Conservation (phyloP, 2,113 vertebrate species). For the Microcebus tavaratra region DNA sequence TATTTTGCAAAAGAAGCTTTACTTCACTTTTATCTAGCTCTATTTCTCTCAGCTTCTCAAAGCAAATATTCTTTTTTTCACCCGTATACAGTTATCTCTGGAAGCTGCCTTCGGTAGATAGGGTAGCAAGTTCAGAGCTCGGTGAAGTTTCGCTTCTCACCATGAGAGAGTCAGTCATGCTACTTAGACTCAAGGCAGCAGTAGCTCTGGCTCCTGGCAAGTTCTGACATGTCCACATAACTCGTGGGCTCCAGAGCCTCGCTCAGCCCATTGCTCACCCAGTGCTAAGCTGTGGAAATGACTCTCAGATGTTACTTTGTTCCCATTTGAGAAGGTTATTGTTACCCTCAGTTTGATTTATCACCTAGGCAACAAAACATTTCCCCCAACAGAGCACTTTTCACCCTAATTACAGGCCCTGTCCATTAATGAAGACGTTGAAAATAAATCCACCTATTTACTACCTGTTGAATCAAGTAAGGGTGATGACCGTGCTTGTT, state of each 20-base stretch:
- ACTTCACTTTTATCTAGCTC: not conserved
- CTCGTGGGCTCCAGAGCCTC: not conserved
- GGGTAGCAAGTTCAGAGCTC: not conserved
- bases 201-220: not conserved
- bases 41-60: not conserved
- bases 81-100: not conserved
- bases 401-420: not conserved
- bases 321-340: not conserved
- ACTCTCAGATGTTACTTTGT: not conserved
- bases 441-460: constrained; percentile 22
- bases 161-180: not conserved
- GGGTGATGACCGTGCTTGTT: not conserved
- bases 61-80: not conserved
- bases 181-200: not conserved
- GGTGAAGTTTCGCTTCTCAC: constrained; percentile 58
- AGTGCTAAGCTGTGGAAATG: not conserved
- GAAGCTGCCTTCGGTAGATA: not conserved
- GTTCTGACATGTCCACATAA: too few relatives aligned
- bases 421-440: not conserved
- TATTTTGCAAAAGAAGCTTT: not conserved
- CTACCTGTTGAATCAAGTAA: not conserved
- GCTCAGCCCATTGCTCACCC: not conserved
- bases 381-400: not conserved
- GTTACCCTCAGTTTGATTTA: constrained; percentile 16
- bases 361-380: constrained; percentile 52